Conservation (phyloP, 1,140 invertebrate species). For the Notospermus geniculatus region DNA sequence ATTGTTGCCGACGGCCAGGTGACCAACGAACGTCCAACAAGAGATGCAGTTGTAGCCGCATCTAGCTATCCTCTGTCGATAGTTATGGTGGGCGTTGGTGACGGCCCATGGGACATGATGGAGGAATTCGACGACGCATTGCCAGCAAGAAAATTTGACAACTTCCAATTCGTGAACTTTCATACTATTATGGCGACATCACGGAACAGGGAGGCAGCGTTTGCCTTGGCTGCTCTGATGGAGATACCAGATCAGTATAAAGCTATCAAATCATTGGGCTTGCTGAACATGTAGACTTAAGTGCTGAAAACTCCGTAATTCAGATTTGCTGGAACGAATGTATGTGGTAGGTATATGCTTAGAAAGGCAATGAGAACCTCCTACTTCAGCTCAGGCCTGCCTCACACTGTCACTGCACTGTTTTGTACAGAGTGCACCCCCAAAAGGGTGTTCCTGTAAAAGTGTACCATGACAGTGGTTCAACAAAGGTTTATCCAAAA, state of each 20-base stretch:
- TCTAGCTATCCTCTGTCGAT: slow-evolving; percentile 60
- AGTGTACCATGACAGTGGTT: no score
- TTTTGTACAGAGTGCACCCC: no score
- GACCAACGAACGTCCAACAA: slow-evolving; percentile 54
- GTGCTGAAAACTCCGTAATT: no score
- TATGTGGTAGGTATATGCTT: no score
- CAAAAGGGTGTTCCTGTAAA: no score
- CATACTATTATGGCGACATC: slow-evolving; percentile 39
- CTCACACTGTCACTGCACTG: no score
- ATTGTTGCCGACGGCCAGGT: slow-evolving; percentile 61
- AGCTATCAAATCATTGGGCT: slow-evolving; percentile 50
- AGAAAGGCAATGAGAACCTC: no score
- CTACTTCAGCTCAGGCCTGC: no score
- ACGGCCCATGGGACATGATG: slow-evolving; percentile 61
- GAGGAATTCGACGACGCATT: slow-evolving; percentile 59
- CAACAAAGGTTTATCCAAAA: no score
- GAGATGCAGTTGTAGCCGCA: slow-evolving; percentile 59
- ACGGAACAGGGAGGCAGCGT: slow-evolving; percentile 53
- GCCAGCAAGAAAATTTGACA: slow-evolving; percentile 59
- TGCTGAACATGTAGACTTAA: slow-evolving; percentile 21
- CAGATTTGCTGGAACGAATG: no score
- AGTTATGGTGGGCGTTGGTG: slow-evolving; percentile 61
- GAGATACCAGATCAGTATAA: slow-evolving; percentile 60
- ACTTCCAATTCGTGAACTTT: slow-evolving; percentile 61
- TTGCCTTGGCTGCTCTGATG: slow-evolving; percentile 58